Conservation (phyloP, 1,140 invertebrate genomes). For the Magallana ariakensis region DNA sequence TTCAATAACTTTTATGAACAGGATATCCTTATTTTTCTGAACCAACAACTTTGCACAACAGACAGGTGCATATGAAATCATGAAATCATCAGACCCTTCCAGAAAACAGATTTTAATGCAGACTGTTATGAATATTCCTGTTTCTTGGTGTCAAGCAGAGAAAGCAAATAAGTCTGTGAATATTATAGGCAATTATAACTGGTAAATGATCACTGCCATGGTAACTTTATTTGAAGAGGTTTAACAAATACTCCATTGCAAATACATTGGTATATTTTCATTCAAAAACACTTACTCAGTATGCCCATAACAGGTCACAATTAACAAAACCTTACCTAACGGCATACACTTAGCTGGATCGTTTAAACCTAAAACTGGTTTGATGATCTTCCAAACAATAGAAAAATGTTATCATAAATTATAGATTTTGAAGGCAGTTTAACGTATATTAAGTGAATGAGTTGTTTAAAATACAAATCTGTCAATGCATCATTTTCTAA, state of each 20-base stretch:
- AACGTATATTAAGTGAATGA: no score
- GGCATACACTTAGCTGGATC: no score
- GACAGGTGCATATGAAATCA: conserved; percentile 76
- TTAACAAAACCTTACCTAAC: no score
- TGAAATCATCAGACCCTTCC: conserved; percentile 47
- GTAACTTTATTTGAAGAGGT: not conserved
- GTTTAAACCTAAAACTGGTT: no score
- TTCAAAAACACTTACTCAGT: no score
- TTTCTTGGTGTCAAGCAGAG: conserved; percentile 71
- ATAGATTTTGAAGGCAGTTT: no score
- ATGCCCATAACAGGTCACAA: no score
- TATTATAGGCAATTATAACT: conserved; percentile 65
- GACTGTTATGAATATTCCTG: conserved; percentile 67
- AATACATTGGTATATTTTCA: no score
- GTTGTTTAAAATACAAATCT: no score
- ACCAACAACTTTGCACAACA: conserved; percentile 77
- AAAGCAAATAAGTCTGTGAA: conserved; percentile 62
- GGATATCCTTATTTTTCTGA: conserved; percentile 71
- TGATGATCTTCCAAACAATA: no score
- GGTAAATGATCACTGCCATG: conserved; percentile 54
- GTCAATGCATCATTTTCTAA: no score
- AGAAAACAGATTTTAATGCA: conserved; percentile 72
- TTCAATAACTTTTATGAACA: conserved; percentile 30
- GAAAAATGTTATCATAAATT: no score
- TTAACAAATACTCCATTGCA: not conserved